Evolutionary conservation across 2,797 vertebrate species (phyloP).

Genomic region (Danionella dracula): DNA sequence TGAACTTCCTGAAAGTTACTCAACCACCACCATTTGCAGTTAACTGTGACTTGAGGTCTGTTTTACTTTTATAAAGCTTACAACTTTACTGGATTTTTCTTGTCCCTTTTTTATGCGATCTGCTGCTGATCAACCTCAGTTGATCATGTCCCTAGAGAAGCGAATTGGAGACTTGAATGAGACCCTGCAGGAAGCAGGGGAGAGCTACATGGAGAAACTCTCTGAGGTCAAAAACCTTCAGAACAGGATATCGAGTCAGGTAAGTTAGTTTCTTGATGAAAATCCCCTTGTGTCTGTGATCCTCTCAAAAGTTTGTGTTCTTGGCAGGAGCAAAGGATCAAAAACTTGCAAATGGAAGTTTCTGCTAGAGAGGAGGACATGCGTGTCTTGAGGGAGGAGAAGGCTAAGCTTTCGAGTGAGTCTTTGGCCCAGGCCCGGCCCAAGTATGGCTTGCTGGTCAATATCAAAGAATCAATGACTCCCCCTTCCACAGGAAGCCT

Average conservation of each 20-base stretch:
- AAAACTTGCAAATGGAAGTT: constrained; percentile 55
- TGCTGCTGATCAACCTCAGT: constrained; percentile 42
- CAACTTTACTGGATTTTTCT: no score
- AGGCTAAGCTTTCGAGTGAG: constrained; percentile 52
- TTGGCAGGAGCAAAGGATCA: constrained; percentile 64
- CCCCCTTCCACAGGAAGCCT: constrained; percentile 56
- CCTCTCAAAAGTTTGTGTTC: background rate
- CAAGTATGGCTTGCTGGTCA: constrained; percentile 73
- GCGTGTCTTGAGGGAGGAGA: constrained; percentile 61
- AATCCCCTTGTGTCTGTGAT: background rate
- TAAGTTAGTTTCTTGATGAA: constrained; percentile 4
- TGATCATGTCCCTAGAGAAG: constrained; percentile 63
- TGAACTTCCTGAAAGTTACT: no score
- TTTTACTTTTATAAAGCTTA: background rate
- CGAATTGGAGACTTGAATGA: constrained; percentile 56
- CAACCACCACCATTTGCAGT: no score
- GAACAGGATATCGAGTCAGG: constrained; percentile 55
- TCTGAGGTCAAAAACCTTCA: constrained; percentile 56
- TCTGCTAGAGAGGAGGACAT: constrained; percentile 68
- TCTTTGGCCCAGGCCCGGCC: constrained; percentile 57
- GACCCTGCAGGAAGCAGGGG: constrained; percentile 57
- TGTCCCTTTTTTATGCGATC: background rate
- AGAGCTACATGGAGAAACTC: constrained; percentile 59
- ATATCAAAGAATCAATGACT: constrained; percentile 73
- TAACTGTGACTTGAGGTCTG: no score